phyloP scores from a whole-genome alignment of 2,113 vertebrate species.

The Cisticola juncidis region DNA sequence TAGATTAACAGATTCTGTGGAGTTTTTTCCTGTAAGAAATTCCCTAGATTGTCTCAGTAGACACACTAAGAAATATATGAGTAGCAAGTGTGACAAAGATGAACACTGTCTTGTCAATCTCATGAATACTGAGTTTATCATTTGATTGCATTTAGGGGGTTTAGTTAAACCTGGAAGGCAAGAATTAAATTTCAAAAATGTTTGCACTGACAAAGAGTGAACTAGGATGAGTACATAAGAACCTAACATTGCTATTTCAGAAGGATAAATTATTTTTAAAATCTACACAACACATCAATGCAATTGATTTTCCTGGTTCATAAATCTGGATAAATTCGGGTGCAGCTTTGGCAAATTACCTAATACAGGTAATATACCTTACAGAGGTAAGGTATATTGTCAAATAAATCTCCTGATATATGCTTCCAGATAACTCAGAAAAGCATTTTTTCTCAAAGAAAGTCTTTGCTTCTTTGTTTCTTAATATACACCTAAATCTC shows the following conservation, averaged over 20 bases:
- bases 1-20: not conserved
- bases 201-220: not conserved
- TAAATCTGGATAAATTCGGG: conserved; percentile 27
- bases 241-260: not conserved
- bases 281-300: not conserved
- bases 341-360: not conserved
- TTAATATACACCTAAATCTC: not conserved
- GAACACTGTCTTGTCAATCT: not conserved
- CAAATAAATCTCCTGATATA: not conserved
- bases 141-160: not conserved
- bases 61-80: not conserved
- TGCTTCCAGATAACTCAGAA: not conserved
- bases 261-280: not conserved
- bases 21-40: not conserved
- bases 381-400: not conserved
- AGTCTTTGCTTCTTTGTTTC: not conserved
- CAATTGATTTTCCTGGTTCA: not conserved
- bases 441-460: not conserved
- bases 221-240: not conserved
- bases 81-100: not conserved
- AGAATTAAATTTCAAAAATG: not conserved
- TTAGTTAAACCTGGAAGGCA: not conserved
- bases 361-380: too few relatives aligned
- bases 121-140: not conserved
- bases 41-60: not conserved